Conservation (phyloP, 2,888 invertebrate genomes). For the Clusia tigrina region DNA sequence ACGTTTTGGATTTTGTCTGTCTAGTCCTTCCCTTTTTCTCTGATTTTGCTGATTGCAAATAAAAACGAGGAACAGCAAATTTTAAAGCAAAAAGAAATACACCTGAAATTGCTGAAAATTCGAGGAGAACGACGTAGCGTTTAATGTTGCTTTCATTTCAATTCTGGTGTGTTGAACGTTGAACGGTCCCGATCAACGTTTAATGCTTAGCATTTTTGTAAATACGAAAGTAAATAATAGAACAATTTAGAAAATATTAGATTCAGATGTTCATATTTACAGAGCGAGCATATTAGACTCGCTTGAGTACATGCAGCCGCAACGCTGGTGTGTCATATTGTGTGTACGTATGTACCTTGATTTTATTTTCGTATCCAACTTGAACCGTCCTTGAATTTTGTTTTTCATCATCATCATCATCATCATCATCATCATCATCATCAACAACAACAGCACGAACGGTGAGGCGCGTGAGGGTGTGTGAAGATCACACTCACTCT, state of each 20-base stretch:
- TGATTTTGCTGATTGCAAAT: too few species aligned
- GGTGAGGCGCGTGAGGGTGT: neutral
- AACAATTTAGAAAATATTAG: conserved; percentile 28
- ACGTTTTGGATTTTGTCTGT: too few species aligned
- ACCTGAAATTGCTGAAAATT: too few species aligned
- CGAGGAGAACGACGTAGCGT: too few species aligned
- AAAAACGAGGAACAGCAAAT: too few species aligned
- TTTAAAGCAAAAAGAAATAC: too few species aligned
- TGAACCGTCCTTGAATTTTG: conserved; percentile 31
- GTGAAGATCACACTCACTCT: neutral
- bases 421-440: neutral
- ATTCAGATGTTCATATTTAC: neutral
- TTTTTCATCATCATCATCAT: conserved; percentile 10
- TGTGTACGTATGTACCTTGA: conserved; percentile 34
- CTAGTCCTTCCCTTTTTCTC: too few species aligned
- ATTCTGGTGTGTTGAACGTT: too few species aligned
- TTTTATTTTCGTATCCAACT: conserved; percentile 34
- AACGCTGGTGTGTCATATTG: neutral
- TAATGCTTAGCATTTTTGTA: too few species aligned
- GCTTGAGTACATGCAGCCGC: neutral
- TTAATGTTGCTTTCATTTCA: too few species aligned
- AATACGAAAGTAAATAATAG: neutral
- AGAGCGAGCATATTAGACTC: neutral
- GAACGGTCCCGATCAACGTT: too few species aligned
- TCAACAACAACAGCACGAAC: neutral